phyloP scores from a whole-genome alignment of 1,140 invertebrate species.

The Leptoteleia sp. region DNA sequence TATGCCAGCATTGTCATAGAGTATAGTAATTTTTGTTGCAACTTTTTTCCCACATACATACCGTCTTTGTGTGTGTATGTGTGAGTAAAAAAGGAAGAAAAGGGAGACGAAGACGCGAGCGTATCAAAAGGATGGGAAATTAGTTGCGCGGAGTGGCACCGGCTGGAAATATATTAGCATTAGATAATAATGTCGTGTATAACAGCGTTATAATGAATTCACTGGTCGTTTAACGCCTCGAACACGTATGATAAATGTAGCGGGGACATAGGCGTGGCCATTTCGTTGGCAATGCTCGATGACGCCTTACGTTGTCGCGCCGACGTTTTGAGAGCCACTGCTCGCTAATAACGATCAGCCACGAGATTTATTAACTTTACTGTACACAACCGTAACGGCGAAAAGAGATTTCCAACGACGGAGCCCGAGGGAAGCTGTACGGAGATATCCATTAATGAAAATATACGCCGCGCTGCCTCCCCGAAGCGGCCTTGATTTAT shows the following conservation, averaged over 20 bases:
- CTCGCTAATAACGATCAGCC: constrained; percentile 67
- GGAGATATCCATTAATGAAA: constrained; percentile 73
- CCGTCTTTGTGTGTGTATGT: no score
- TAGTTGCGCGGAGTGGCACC: no score
- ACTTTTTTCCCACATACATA: no score
- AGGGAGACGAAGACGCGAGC: no score
- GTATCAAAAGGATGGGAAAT: no score
- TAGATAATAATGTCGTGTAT: constrained; percentile 57
- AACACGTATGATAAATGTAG: constrained; percentile 62
- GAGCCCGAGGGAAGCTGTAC: constrained; percentile 66
- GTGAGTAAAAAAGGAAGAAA: no score
- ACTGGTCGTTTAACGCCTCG: constrained; percentile 45
- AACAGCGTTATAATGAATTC: constrained; percentile 54
- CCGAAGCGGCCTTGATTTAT: constrained; percentile 67
- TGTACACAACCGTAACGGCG: constrained; percentile 55
- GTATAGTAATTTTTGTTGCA: no score
- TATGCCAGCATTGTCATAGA: no score
- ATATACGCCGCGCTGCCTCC: constrained; percentile 69
- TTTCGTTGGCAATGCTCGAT: constrained; percentile 58
- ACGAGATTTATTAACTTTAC: constrained; percentile 66
- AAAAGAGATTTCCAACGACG: constrained; percentile 68
- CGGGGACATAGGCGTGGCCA: constrained; percentile 56
- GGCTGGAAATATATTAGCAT: constrained; percentile 47
- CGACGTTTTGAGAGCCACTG: constrained; percentile 63
- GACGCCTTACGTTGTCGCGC: constrained; percentile 57